Evolutionary conservation across 1,140 invertebrate genomes (phyloP).

Genomic region (Lethrus apterus): DNA sequence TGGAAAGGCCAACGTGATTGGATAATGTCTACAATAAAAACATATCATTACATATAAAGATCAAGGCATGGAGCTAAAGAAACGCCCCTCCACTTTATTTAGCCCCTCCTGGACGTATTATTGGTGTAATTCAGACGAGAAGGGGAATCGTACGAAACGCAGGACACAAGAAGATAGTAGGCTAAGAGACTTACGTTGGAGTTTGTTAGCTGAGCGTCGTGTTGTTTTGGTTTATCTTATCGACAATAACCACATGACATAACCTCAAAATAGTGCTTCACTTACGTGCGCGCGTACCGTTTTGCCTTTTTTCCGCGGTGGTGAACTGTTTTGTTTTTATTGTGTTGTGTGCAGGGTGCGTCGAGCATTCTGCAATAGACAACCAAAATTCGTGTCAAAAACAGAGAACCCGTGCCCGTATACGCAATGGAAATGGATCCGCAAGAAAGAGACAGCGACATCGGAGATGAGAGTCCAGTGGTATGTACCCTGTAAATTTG

Average conservation of each 20-base stretch:
- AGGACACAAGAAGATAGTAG: conserved; percentile 12
- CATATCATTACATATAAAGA: conserved; percentile 36
- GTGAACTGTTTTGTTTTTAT: conserved; percentile 8
- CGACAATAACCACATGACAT: conserved; percentile 14
- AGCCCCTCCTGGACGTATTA: conserved; percentile 33
- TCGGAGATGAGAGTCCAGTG: conserved; percentile 54
- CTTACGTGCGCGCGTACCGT: neutral
- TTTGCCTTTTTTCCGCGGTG: conserved; percentile 12
- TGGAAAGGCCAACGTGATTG: conserved; percentile 28
- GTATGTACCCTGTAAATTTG: no score
- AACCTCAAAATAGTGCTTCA: conserved; percentile 14
- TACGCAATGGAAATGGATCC: conserved; percentile 76
- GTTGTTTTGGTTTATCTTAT: conserved; percentile 1
- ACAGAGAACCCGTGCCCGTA: conserved; percentile 75
- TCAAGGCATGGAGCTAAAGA: conserved; percentile 18
- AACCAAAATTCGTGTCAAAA: conserved; percentile 85
- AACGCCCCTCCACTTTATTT: conserved; percentile 32
- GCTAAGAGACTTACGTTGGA: conserved; percentile 16
- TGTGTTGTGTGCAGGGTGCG: conserved; percentile 31
- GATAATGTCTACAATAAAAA: conserved; percentile 39
- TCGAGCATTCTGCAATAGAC: conserved; percentile 35
- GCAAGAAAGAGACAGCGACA: conserved; percentile 68
- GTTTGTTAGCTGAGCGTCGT: no score
- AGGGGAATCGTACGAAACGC: conserved; percentile 15
- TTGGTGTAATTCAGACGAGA: conserved; percentile 20